These are phyloP conservation scores for Gadus macrocephalus DNA, from an alignment of 2,113 vertebrate species.

Conservation along the genomic window DNA sequence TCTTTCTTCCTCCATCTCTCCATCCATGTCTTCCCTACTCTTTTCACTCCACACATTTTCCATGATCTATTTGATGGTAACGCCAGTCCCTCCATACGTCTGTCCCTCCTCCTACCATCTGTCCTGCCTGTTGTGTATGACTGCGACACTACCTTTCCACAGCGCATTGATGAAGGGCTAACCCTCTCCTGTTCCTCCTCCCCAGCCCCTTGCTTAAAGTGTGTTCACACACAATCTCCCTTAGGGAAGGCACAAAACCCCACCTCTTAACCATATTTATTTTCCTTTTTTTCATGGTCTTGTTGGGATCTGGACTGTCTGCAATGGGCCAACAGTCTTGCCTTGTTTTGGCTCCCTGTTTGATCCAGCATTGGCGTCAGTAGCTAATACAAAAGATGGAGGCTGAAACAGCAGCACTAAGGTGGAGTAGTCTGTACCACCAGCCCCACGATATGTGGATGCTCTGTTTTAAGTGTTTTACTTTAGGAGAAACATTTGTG, in stretches of 20 bases:
- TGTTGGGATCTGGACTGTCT: too few species aligned
- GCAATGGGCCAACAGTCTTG: too few species aligned
- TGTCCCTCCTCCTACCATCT: constrained; percentile 17
- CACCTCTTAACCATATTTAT: not conserved
- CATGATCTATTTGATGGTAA: too few species aligned
- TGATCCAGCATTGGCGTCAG: too few species aligned
- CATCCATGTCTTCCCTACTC: not conserved
- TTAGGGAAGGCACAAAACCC: not conserved
- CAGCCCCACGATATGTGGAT: too few species aligned
- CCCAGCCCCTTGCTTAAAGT: constrained; percentile 13
- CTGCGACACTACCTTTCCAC: constrained; percentile 34
- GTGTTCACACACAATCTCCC: constrained; percentile 33
- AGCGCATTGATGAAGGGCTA: not conserved
- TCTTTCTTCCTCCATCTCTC: not conserved
- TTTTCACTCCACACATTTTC: constrained; percentile 43
- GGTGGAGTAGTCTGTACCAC: too few species aligned
- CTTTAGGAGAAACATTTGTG: too few species aligned
- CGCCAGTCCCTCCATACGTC: not conserved
- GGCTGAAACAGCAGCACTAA: too few species aligned
- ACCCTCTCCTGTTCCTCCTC: constrained; percentile 10
- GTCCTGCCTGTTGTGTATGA: constrained; percentile 25
- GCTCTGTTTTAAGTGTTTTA: too few species aligned
- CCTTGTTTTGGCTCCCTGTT: too few species aligned
- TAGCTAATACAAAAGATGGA: too few species aligned
- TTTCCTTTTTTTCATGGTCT: not conserved